phyloP scores from a whole-genome alignment of 2,888 invertebrate genomes.

The Patella ulyssiponensis region DNA sequence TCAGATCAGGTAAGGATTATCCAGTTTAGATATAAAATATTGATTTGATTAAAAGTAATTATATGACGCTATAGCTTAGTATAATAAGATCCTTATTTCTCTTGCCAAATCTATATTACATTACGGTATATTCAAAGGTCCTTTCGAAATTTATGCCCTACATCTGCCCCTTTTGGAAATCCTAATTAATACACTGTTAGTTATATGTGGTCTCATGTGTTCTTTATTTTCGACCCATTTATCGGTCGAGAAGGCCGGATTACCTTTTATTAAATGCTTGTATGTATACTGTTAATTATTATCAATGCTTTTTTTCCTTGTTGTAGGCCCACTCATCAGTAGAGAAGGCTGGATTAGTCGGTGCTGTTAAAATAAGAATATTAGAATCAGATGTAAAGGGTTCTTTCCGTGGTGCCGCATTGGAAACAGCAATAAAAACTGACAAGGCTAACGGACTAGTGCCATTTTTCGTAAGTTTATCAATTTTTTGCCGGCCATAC shows the following conservation, averaged over 20 bases:
- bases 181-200: too few relatives aligned
- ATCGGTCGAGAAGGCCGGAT: neutral
- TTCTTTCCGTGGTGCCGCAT: slow-evolving; percentile 52
- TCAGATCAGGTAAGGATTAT: slow-evolving; percentile 85
- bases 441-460: slow-evolving; percentile 67
- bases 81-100: too few relatives aligned
- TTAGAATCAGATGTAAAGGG: slow-evolving; percentile 60
- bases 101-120: too few relatives aligned
- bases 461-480: slow-evolving; percentile 68
- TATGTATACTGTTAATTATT: neutral
- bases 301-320: neutral
- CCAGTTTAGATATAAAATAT: too few relatives aligned
- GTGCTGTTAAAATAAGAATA: slow-evolving; percentile 59
- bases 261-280: neutral
- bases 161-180: too few relatives aligned
- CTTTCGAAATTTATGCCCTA: too few relatives aligned
- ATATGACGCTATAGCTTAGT: too few relatives aligned
- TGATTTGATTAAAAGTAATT: too few relatives aligned
- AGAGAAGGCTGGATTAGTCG: slow-evolving; percentile 67
- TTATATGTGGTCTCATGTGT: too few relatives aligned
- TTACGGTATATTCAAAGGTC: too few relatives aligned
- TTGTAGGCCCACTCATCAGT: slow-evolving; percentile 72
- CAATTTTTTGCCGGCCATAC: too few relatives aligned
- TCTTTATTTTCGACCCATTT: neutral
- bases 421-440: slow-evolving; percentile 57